phyloP scores from a whole-genome alignment of 2,888 invertebrate species.

The Cerastoderma edule region DNA sequence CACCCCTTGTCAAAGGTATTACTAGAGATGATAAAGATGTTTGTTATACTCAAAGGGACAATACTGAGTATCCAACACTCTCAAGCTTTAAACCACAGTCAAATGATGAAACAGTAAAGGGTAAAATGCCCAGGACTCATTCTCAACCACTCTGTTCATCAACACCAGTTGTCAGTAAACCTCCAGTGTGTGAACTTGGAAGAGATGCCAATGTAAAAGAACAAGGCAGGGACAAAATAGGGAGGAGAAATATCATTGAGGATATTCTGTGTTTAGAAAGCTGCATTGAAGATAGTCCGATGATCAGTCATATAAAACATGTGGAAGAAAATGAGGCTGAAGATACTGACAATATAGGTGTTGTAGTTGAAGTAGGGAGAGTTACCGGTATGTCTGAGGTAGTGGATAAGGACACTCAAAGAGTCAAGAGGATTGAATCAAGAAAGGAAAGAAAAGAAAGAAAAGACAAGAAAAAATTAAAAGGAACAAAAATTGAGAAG shows the following conservation, averaged over 20 bases:
- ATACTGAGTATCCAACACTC: constrained; percentile 5
- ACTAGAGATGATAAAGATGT: background rate
- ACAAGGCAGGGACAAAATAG: constrained; percentile 1
- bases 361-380: background rate
- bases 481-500: constrained; percentile 46
- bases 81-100: constrained; percentile 22
- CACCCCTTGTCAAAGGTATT: constrained; percentile 23
- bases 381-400: too few species aligned
- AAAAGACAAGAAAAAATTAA: constrained; percentile 18
- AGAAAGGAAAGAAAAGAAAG: constrained; percentile 11
- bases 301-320: background rate
- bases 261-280: constrained; percentile 8
- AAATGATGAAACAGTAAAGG: background rate
- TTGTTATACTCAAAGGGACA: background rate
- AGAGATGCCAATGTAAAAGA: constrained; percentile 47
- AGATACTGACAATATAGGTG: background rate
- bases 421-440: background rate
- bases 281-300: background rate
- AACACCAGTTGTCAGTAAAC: constrained; percentile 32
- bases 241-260: constrained; percentile 6
- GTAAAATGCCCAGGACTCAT: background rate
- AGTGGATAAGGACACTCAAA: too few species aligned
- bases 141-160: constrained; percentile 32
- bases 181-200: constrained; percentile 23
- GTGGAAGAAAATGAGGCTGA: constrained; percentile 4